Percentiles rank a stretch among this genome's conserved stretches.
Evolutionary conservation across 2,888 invertebrate species (phyloP).

Genomic region (Opisthograptis luteolata): DNA sequence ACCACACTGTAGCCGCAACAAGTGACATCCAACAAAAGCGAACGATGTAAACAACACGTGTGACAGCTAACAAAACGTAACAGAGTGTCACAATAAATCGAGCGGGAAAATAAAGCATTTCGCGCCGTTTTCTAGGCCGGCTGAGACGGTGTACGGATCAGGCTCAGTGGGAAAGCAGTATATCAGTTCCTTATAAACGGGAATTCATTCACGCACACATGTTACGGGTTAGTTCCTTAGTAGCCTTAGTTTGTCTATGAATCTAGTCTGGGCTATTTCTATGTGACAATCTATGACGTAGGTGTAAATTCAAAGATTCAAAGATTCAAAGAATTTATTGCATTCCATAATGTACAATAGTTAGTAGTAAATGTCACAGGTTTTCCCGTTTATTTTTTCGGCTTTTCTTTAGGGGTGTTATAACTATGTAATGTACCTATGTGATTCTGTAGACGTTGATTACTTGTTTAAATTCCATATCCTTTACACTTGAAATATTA

Average conservation of each 20-base stretch:
- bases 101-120: slow-evolving; percentile 76
- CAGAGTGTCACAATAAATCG: slow-evolving; percentile 80
- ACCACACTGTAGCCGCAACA: slow-evolving; percentile 22
- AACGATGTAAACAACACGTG: slow-evolving; percentile 50
- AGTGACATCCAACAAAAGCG: slow-evolving; percentile 34
- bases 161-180: slow-evolving; percentile 15
- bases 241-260: neutral
- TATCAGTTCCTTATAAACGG: neutral
- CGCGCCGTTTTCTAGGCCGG: slow-evolving; percentile 64
- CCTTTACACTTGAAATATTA: too few species aligned
- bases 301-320: too few species aligned
- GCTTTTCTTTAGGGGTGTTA: too few species aligned
- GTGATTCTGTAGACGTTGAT: too few species aligned
- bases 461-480: too few species aligned
- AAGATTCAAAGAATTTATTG: too few species aligned
- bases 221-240: neutral
- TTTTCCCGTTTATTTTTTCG: too few species aligned
- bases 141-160: slow-evolving; percentile 54
- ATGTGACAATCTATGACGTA: too few species aligned
- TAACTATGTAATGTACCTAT: too few species aligned
- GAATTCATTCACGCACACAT: neutral
- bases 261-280: too few species aligned
- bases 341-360: too few species aligned
- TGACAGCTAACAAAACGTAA: slow-evolving; percentile 76
- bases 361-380: too few species aligned